Evolutionary conservation across 1,140 invertebrate genomes (phyloP).

Genomic region (Cecropterus lyciades): DNA sequence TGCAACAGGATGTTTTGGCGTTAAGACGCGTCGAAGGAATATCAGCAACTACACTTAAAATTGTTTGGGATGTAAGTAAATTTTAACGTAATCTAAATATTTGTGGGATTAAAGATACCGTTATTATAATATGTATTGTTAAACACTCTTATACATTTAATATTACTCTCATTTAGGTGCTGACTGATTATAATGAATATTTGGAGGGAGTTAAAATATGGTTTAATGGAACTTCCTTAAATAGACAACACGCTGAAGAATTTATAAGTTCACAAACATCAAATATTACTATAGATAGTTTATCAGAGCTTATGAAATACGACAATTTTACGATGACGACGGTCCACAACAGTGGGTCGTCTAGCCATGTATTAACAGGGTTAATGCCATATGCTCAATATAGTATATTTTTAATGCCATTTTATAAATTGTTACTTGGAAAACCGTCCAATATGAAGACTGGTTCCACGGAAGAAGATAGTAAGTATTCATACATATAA

Average conservation of each 20-base stretch:
- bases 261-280: slow-evolving; percentile 52
- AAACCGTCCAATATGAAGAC: slow-evolving; percentile 91
- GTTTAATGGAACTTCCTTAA: slow-evolving; percentile 90
- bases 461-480: slow-evolving; percentile 90
- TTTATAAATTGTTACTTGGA: slow-evolving; percentile 90
- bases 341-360: slow-evolving; percentile 87
- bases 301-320: slow-evolving; percentile 67
- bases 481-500: slow-evolving; percentile 77
- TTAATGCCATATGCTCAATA: slow-evolving; percentile 90
- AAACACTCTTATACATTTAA: slow-evolving; percentile 1
- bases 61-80: slow-evolving; percentile 92
- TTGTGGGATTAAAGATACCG: neutral
- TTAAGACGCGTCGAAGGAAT: slow-evolving; percentile 91
- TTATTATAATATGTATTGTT: neutral
- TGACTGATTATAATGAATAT: slow-evolving; percentile 84
- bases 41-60: slow-evolving; percentile 91
- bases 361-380: slow-evolving; percentile 85
- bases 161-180: slow-evolving; percentile 61
- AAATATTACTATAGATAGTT: slow-evolving; percentile 62
- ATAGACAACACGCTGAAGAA: slow-evolving; percentile 60
- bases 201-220: slow-evolving; percentile 97
- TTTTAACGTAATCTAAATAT: slow-evolving; percentile 28
- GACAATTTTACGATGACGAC: slow-evolving; percentile 86
- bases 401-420: slow-evolving; percentile 92
- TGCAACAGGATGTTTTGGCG: slow-evolving; percentile 93